Base-by-base conservation (phyloP, 2,113 vertebrate species). In the Sceloporus undulatus region DNA sequence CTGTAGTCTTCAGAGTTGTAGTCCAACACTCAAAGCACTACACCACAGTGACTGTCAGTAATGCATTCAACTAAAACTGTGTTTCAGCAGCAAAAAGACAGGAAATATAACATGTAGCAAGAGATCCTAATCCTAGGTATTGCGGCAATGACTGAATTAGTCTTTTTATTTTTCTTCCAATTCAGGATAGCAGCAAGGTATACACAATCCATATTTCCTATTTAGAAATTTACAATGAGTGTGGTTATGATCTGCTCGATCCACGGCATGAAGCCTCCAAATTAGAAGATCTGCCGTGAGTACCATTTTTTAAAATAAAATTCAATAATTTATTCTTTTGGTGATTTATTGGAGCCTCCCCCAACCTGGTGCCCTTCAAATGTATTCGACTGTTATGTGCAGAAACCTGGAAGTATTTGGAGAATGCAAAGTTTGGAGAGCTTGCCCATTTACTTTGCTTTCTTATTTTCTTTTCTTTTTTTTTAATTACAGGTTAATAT, bases 211-310 rank as follows among this genome's bases (percentile, higher is more conserved):
- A 98, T 73, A 96, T 99, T 93, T 99, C 99, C 87, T 99, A 99
- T 94, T 97, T 99, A 95, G 99, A 99, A 97, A 98, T 99, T 95
- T 99, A 99, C 96, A 99, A 99, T 78, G 99, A 99, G 93, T 96
- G 97, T 93, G 98, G 99, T 93, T 99, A 98, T 48, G 99, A 99
- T 94, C 97, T 99, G 10, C 93, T 99, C 92, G 97, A 99, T 92
- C 97, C 98, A 91, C 97, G 96, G 85, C 97, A 98, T 0, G 98
- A 99, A 95, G 97, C 98, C 78, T 98, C 98, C 91, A 96, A 92
- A 88, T 90, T 99, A 94, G 98, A 99, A 96, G 98, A 99, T 83
- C 96, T 99, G 91, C 98, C 97, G 99, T 99, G 85, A 98, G 99
- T 98, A 93, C 77, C 25, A n/a, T 52, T 89, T 83, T 52, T 56